Conservation (phyloP, 2,113 vertebrate genomes). For the Sorex fumeus region DNA sequence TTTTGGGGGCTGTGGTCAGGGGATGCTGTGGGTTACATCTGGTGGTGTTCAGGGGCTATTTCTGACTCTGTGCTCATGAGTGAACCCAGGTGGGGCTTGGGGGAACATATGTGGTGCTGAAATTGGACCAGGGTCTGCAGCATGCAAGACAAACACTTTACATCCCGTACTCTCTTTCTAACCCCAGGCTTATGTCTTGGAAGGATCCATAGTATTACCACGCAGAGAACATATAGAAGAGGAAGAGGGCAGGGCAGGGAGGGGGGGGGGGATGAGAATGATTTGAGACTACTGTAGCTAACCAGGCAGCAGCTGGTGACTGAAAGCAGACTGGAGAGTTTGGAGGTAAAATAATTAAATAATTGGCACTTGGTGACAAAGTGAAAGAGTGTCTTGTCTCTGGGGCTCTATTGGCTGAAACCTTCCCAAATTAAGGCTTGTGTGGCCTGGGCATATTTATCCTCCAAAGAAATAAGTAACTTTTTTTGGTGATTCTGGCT, state of each 20-base stretch:
- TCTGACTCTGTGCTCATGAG: too few relatives aligned
- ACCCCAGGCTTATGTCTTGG: background rate
- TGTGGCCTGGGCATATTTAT: background rate
- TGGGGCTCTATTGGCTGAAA: background rate
- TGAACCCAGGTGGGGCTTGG: too few relatives aligned
- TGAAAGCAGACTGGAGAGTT: background rate
- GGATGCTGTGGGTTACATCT: too few relatives aligned
- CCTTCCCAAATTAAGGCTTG: constrained; percentile 7
- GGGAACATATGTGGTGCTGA: too few relatives aligned
- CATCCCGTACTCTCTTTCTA: too few relatives aligned
- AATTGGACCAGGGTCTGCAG: too few relatives aligned
- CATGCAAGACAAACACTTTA: too few relatives aligned
- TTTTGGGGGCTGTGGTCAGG: background rate
- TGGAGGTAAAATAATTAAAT: background rate
- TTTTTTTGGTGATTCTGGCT: background rate
- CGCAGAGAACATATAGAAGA: background rate
- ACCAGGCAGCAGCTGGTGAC: background rate
- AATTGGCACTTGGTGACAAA: background rate
- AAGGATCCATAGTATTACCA: background rate
- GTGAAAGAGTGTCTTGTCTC: background rate
- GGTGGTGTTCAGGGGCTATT: too few relatives aligned
- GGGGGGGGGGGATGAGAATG: background rate
- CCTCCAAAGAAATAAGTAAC: background rate
- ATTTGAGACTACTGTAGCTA: background rate
- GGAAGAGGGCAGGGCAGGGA: too few relatives aligned